Conservation (phyloP, 1,140 invertebrate genomes). For the Zaprionus vittiger region DNA sequence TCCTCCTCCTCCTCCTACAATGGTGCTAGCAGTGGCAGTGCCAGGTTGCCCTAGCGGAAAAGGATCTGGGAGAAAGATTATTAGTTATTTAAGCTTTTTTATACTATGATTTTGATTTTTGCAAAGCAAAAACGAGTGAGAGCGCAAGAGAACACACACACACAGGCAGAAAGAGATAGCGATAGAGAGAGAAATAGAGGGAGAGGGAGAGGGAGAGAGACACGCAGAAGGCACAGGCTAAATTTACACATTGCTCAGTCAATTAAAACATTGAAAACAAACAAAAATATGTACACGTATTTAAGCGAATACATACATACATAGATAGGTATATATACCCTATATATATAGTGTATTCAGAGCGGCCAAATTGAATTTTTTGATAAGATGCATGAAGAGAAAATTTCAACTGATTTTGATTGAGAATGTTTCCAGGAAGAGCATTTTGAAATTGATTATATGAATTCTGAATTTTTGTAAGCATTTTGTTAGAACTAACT, state of each 20-base stretch:
- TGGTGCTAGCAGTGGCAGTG: background rate
- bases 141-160: conserved; percentile 7
- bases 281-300: conserved; percentile 6
- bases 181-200: conserved; percentile 1
- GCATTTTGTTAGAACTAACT: conserved; percentile 27
- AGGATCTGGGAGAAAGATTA: conserved; percentile 46
- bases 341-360: conserved; percentile 19
- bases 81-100: conserved; percentile 58
- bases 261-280: conserved; percentile 56
- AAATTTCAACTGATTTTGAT: conserved; percentile 25
- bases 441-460: conserved; percentile 22
- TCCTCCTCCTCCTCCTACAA: background rate
- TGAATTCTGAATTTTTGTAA: conserved; percentile 22
- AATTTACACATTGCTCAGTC: conserved; percentile 68
- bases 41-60: conserved; percentile 31
- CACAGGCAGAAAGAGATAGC: background rate
- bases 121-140: conserved; percentile 37
- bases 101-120: conserved; percentile 34
- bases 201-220: conserved; percentile 4
- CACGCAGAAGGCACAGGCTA: conserved; percentile 17
- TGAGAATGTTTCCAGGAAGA: conserved; percentile 14
- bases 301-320: conserved; percentile 22
- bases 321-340: background rate
- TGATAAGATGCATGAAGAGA: conserved; percentile 34
- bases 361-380: conserved; percentile 43